These are phyloP conservation scores for Eremophila alpestris DNA, from an alignment of 2,797 vertebrate species.

Conservation along the genomic window DNA sequence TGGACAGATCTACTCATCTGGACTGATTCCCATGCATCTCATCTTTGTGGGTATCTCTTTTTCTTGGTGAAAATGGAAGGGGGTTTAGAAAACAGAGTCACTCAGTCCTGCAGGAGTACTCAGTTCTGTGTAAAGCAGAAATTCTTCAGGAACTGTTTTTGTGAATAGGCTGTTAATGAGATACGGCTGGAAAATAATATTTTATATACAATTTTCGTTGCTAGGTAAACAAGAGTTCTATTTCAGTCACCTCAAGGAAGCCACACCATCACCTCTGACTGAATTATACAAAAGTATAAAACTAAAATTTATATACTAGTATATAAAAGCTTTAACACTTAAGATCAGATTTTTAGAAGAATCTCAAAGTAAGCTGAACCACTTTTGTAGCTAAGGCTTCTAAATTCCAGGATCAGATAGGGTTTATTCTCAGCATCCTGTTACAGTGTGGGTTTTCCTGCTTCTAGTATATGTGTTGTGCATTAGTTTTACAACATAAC, in stretches of 20 bases:
- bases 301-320: not conserved
- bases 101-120: not conserved
- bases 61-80: not conserved
- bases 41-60: not conserved
- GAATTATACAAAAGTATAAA: not conserved
- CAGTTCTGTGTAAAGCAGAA: not conserved
- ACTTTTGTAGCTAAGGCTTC: not conserved
- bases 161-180: not conserved
- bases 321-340: not conserved
- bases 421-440: not conserved
- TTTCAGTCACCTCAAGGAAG: not conserved
- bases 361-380: not conserved
- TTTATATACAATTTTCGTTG: not conserved
- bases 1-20: not conserved
- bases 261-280: not conserved
- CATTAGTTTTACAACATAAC: not conserved
- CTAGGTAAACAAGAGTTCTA: not conserved
- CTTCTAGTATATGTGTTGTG: rapidly evolving
- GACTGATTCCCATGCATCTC: not conserved
- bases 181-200: not conserved
- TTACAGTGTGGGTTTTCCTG: not conserved
- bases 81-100: not conserved
- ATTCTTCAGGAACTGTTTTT: not conserved
- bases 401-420: not conserved
- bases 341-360: not conserved